Base-by-base conservation (phyloP, 2,797 vertebrate species). In the Mormyrops attenuatus region DNA sequence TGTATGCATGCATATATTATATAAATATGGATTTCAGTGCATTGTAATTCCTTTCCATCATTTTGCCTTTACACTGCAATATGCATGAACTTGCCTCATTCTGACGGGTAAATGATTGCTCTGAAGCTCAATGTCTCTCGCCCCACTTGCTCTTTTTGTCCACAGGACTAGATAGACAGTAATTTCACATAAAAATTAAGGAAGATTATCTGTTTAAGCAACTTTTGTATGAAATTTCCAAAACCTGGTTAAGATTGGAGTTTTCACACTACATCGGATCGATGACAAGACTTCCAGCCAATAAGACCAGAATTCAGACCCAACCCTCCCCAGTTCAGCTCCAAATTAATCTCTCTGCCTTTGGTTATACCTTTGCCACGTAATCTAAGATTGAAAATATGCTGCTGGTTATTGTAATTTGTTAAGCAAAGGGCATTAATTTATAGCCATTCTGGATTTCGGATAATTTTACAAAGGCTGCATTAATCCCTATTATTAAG, bases 381-480 rank as follows among this genome's bases (percentile, higher is more conserved):
- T 20, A 80, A 30, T 80, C 41, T 50, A 82, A 57, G 47, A 84
- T 49, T 52, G 38, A 52, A 9, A 84, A 47, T 77, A 60, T 53
- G 52, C 53, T 60, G 26, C 34, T 57, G 50, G 34, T 47, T 84
- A 82, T 73, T 53, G 52, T 47, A 82, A 84, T 89, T 82, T 89
- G 73, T 57, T 82, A 89, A 82, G 34, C 53, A 44, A 77, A 73
- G 26, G 88, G 66, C 66, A 82, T 89, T 84, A 53, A 84, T 44
- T 89, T 82, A 89, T 89, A 89, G 52, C 34, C 88, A 84, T 89
- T 11, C 88, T 84, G 88, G 50, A 89, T 89, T 89, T 77, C 5
- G 50, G 77, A 53, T 89, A 89, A 82, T 80, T 41, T 82, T 80
- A 89, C 88, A 89, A 89, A 89, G 69, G 88, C 88, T 80, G 50